Evolutionary conservation across 2,888 invertebrate species (phyloP).

Genomic region (Perithous albicinctus): DNA sequence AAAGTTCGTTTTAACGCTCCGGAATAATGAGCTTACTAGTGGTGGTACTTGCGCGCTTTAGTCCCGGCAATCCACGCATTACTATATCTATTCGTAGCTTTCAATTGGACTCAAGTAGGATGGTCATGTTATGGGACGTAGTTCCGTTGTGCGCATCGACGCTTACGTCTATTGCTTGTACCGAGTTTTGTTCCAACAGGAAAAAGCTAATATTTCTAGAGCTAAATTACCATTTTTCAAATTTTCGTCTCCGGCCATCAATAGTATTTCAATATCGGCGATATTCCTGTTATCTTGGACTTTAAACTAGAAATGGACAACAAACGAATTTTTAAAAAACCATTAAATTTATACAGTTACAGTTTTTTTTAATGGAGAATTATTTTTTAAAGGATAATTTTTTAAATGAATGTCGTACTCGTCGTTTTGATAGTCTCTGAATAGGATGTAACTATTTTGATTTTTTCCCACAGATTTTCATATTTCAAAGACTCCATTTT

Average conservation of each 20-base stretch:
- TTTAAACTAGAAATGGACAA: not conserved
- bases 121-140: conserved; percentile 65
- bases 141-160: conserved; percentile 49
- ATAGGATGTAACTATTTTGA: no score
- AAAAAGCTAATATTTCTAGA: not conserved
- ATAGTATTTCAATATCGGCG: not conserved
- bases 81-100: conserved; percentile 60
- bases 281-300: not conserved
- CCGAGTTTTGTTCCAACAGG: conserved; percentile 14
- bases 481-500: no score
- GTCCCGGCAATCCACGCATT: conserved; percentile 39
- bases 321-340: not conserved
- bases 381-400: not conserved
- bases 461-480: not conserved
- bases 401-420: no score
- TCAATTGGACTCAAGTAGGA: conserved; percentile 69
- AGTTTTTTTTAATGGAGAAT: not conserved
- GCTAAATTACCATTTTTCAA: not conserved
- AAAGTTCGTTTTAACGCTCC: conserved; percentile 41
- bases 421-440: no score
- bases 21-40: conserved; percentile 56
- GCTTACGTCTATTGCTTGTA: conserved; percentile 5
- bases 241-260: not conserved
- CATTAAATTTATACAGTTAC: not conserved
- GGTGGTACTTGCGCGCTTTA: conserved; percentile 21